phyloP scores from a whole-genome alignment of 2,797 vertebrate species.

The Crypturellus tataupa region DNA sequence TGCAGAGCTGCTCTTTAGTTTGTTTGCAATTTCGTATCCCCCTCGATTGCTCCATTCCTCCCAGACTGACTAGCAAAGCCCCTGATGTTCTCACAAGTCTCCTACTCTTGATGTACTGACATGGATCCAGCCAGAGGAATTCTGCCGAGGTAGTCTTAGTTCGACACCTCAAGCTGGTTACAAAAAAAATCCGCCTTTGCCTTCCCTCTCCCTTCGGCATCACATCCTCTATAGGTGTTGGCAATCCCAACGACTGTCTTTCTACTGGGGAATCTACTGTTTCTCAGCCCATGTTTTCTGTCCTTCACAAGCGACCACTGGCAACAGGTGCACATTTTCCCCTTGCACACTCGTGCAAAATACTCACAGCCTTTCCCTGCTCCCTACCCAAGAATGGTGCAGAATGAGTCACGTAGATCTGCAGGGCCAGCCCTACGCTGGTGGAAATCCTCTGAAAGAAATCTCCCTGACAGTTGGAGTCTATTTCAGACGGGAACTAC shows the following conservation, averaged over 20 bases:
- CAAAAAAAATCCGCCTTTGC: background rate
- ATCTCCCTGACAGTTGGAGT: slow-evolving; percentile 26
- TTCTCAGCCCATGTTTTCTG: accelerated
- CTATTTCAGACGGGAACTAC: background rate
- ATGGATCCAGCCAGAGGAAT: background rate
- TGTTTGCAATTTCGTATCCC: background rate
- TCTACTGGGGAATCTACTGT: background rate
- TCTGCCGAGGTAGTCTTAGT: accelerated
- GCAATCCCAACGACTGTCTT: background rate
- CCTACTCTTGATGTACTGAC: accelerated
- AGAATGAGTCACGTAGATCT: slow-evolving; percentile 33
- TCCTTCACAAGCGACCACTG: accelerated
- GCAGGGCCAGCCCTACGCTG: background rate
- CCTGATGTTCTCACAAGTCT: background rate
- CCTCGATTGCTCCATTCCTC: background rate
- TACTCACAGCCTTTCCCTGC: background rate
- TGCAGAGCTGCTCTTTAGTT: background rate
- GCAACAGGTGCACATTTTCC: background rate
- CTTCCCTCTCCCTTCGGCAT: accelerated
- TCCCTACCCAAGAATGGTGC: background rate
- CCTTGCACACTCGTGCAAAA: background rate
- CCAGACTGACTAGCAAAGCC: background rate
- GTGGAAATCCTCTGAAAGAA: background rate
- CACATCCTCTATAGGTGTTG: background rate
- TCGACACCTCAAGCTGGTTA: background rate